phyloP scores from a whole-genome alignment of 2,888 invertebrate genomes.

The Tenthredo livida region DNA sequence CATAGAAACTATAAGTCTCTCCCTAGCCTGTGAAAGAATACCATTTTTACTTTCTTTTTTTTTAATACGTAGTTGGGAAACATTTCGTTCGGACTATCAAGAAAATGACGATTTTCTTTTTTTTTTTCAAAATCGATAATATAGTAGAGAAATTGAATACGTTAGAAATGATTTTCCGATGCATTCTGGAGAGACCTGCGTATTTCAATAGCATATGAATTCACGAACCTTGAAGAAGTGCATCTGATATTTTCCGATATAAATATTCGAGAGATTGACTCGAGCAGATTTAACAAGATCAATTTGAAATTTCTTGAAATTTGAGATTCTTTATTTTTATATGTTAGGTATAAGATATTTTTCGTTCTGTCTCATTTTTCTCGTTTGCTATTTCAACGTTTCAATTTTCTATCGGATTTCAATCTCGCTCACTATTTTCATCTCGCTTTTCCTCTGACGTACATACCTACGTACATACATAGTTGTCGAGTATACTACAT shows the following conservation, averaged over 20 bases:
- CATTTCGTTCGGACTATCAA: not conserved
- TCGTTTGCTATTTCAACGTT: constrained; percentile 26
- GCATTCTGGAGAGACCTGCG: too few species aligned
- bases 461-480: not conserved
- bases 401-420: not conserved
- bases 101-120: not conserved
- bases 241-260: not conserved
- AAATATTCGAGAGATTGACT: not conserved
- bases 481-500: not conserved
- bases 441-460: constrained; percentile 2
- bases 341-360: not conserved
- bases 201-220: not conserved
- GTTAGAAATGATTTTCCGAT: not conserved
- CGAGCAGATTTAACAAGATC: not conserved
- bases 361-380: not conserved
- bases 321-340: not conserved
- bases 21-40: not conserved
- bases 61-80: not conserved
- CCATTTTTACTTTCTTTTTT: not conserved
- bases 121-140: not conserved
- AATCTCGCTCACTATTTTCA: not conserved
- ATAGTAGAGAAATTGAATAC: not conserved
- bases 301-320: not conserved
- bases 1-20: not conserved
- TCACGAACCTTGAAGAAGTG: not conserved